Base-by-base conservation (phyloP, 2,888 invertebrate species). In the Noctua fimbriata region DNA sequence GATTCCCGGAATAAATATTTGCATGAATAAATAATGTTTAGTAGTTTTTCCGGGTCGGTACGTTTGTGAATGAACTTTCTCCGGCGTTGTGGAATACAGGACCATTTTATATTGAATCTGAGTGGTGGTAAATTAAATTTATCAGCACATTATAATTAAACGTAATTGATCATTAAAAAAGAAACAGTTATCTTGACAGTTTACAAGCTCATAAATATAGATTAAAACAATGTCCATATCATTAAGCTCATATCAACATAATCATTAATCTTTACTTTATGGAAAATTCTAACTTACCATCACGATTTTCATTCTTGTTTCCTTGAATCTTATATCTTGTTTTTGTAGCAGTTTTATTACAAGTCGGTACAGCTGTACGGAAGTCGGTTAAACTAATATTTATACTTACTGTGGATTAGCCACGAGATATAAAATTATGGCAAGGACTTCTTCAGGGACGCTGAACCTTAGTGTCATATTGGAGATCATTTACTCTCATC, bases 361-460 rank as follows among this genome's bases (percentile, higher is more conserved):
- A 16, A 18, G 65, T 52, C 44, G 4, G 24, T 70, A 28, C 67
- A 78, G 60, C 41, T 78, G 67, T 60, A 47, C 9, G 9, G 6
- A 72, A 55, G 24, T 74, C 52, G 44, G 69, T 55, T 49, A 41
- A 44, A 71, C 67, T 65, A 84, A 83, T 83, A 79, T 84, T 83
- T 71, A 32, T n/a, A 36, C 41, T 44, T 14, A 44, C 49, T 44
- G 32, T n/a, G 36, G 52, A 73, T 71, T 47, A 73, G 66, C 58
- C 44, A 36, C 7, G 21, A 65, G 60, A 66, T 73, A 79, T 47
- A 18, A 60, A 69, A 69, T 76, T 10, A 36, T 44, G 16, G 4
- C 58, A 60, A 81, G 81, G 60, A 47, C 44, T 44, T 9, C 16
- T 52, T 73, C 28, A 63, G 7, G 41, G 21, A 2, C 6, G 0